Percentiles rank a stretch among this genome's conserved stretches.
These are phyloP conservation scores for Myiopsitta monachus DNA, from an alignment of 2,113 vertebrate genomes.

Conservation along the genomic window DNA sequence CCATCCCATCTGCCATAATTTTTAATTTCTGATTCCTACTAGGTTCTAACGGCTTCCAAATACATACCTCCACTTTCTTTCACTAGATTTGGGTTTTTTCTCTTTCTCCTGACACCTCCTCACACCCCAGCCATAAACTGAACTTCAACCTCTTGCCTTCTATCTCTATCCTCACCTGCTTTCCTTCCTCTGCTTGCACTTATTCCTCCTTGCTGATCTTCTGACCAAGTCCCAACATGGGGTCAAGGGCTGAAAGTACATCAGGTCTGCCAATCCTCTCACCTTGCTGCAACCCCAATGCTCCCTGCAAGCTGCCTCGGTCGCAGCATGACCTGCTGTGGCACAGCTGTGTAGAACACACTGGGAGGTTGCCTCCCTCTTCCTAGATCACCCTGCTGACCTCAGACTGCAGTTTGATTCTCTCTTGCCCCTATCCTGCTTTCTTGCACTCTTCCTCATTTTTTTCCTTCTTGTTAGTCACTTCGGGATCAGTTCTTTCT, in stretches of 20 bases:
- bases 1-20: background rate
- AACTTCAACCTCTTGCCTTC: background rate
- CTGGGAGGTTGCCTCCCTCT: background rate
- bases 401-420: background rate
- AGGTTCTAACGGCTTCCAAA: background rate
- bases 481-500: background rate
- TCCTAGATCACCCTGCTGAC: background rate
- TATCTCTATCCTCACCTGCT: background rate
- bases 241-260: background rate
- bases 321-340: background rate
- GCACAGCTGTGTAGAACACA: background rate
- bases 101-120: background rate
- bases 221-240: fast-evolving
- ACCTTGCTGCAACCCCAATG: background rate
- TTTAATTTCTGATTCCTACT: background rate
- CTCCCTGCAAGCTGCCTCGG: background rate
- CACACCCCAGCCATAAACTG: background rate
- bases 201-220: background rate
- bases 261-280: background rate
- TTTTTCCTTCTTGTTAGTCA: background rate
- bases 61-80: background rate
- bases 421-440: background rate
- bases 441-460: background rate
- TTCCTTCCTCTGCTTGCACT: background rate
- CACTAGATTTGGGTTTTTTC: background rate